Evolutionary conservation across 2,888 invertebrate genomes (phyloP).

Genomic region (Pediacus dermestoides): DNA sequence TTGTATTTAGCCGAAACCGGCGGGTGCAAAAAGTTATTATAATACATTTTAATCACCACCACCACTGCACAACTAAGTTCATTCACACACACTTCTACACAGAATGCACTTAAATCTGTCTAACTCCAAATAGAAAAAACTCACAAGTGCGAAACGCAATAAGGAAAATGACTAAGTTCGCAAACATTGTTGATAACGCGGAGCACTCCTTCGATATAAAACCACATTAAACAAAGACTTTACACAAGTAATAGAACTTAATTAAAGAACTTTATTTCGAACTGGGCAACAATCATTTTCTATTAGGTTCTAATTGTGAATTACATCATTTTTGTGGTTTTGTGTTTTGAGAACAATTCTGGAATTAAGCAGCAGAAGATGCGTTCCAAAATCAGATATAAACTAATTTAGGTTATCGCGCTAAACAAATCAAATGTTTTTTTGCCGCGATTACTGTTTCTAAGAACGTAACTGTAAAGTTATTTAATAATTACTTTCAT

Average conservation of each 20-base stretch:
- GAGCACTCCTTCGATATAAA: too few relatives aligned
- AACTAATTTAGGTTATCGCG: too few relatives aligned
- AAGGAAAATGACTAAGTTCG: conserved; percentile 21
- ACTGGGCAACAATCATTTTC: conserved; percentile 11
- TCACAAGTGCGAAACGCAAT: conserved; percentile 18
- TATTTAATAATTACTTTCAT: too few relatives aligned
- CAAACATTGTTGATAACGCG: too few relatives aligned
- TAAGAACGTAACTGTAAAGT: too few relatives aligned
- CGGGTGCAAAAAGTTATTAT: conserved; percentile 47
- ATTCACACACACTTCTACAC: conserved; percentile 8
- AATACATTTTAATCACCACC: conserved; percentile 43
- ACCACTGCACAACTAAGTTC: conserved; percentile 7
- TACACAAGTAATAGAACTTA: too few relatives aligned
- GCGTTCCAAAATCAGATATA: conserved; percentile 1
- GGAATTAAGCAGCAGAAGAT: not conserved
- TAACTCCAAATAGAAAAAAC: too few relatives aligned
- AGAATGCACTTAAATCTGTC: too few relatives aligned
- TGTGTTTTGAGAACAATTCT: not conserved
- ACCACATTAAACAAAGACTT: too few relatives aligned
- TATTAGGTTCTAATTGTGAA: conserved; percentile 18
- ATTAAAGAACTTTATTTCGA: too few relatives aligned
- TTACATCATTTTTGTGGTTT: conserved; percentile 7
- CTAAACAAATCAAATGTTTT: too few relatives aligned
- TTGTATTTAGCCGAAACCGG: conserved; percentile 41
- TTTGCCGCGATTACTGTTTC: too few relatives aligned